Evolutionary conservation across 1,140 invertebrate species (phyloP), one percentile per base, ranked within the genome.

Genomic region (Philotrypesis tridentata): DNA sequence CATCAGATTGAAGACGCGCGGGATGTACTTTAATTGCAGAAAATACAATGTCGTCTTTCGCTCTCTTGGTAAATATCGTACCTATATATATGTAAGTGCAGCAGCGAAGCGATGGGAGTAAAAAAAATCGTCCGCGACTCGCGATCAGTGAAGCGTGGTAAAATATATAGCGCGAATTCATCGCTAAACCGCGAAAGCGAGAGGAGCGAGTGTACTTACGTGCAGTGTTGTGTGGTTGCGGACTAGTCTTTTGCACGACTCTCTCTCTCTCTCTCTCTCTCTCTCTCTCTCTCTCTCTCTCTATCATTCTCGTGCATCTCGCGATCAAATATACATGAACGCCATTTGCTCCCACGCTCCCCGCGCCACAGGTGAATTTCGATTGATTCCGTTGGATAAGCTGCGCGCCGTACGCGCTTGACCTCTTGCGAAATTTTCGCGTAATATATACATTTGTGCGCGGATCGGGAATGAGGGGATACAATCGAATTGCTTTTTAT

Each of bases 281-380:
- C n/a, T n/a, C n/a, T n/a, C n/a, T n/a, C n/a, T n/a, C n/a, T n/a
- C n/a, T n/a, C n/a, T n/a, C n/a, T n/a, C n/a, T n/a, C 40, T 43
- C 40, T 72, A 72, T 40, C 40, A 43, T 72, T 72, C 37, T 21
- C 23, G 48, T 27, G n/a, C n/a, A n/a, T n/a, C n/a, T n/a, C n/a
- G n/a, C n/a, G 33, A 72, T 48, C 70, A 23, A 25, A 72, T 48
- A 21, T 72, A 9, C 9, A 5, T 37, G 37, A 43, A 21, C 40
- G 70, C 33, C 5, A 72, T 23, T 72, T 72, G 25, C 70, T 72
- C 70, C 23, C 70, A 72, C 70, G 37, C 70, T 72, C 67, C 4
- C 33, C 3, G 33, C 9, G 23, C 40, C 40, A 72, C 70, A 48
- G 70, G 70, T 72, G 70, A 31, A 70, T 70, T 70, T 33, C 21